Evolutionary conservation across 2,888 invertebrate genomes (phyloP).

Genomic region (Tolmerus cingulatus): DNA sequence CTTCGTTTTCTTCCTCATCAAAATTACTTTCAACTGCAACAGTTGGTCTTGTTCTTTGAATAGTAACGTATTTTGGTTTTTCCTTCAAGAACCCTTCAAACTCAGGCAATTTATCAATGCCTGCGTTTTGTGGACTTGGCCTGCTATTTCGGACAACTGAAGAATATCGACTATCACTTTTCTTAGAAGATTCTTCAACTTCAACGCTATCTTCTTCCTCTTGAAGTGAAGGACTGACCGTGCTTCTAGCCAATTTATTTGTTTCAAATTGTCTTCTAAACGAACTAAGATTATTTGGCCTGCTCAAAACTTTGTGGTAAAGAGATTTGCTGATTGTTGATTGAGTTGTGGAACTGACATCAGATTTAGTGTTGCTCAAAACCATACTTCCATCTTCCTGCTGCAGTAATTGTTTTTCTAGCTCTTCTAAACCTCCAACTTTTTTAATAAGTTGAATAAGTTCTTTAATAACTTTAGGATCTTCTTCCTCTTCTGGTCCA

Average conservation of each 20-base stretch:
- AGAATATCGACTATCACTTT: constrained; percentile 64
- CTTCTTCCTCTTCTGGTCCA: constrained; percentile 65
- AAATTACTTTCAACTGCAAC: constrained; percentile 56
- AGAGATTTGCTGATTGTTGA: constrained; percentile 77
- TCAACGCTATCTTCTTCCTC: constrained; percentile 44
- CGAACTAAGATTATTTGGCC: constrained; percentile 57
- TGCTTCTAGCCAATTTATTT: constrained; percentile 44
- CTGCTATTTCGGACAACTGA: constrained; percentile 71
- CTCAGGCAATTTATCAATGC: constrained; percentile 62
- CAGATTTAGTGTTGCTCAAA: constrained; percentile 61
- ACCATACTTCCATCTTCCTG: constrained; percentile 67
- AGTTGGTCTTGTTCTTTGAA: constrained; percentile 68
- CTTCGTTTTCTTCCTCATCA: constrained; percentile 50
- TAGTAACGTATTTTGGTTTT: constrained; percentile 73
- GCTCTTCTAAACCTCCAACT: constrained; percentile 86
- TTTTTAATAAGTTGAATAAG: constrained; percentile 84
- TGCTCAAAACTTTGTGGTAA: constrained; percentile 76
- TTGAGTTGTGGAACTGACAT: constrained; percentile 67
- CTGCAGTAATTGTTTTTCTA: constrained; percentile 77
- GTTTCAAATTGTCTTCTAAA: constrained; percentile 58
- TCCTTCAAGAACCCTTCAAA: constrained; percentile 62
- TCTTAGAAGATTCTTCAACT: constrained; percentile 39
- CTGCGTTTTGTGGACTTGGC: constrained; percentile 68
- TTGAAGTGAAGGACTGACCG: constrained; percentile 35
- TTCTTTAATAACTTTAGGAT: constrained; percentile 76